These are phyloP conservation scores for Ceratoteleas bidentatus DNA, from an alignment of 1,140 invertebrate species.

Conservation along the genomic window DNA sequence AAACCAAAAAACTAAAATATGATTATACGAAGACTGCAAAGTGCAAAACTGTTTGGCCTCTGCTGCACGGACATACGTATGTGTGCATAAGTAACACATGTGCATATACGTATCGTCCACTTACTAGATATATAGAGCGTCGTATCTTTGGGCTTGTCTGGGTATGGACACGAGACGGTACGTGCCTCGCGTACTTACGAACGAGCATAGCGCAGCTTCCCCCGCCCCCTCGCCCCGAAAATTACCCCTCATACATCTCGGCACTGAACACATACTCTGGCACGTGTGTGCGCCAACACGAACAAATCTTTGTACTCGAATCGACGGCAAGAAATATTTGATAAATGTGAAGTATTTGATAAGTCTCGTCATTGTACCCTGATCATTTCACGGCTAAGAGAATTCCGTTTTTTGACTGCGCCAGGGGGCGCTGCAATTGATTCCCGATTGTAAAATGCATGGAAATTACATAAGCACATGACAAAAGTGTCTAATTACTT, in stretches of 20 bases:
- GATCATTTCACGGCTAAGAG: conserved; percentile 18
- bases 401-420: conserved; percentile 13
- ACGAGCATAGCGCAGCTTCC: conserved; percentile 48
- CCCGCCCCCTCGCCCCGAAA: conserved; percentile 50
- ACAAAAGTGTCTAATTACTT: too few species aligned
- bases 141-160: conserved; percentile 65
- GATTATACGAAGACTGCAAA: conserved; percentile 17
- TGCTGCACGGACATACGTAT: conserved; percentile 20
- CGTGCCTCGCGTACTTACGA: conserved; percentile 77
- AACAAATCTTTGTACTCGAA: conserved; percentile 39
- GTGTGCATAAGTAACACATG: conserved; percentile 37
- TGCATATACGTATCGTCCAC: conserved; percentile 70
- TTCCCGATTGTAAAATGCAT: conserved; percentile 19
- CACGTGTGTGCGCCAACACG: conserved; percentile 12
- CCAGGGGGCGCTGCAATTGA: background rate
- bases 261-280: conserved; percentile 14
- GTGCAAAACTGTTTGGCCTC: conserved; percentile 33
- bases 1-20: conserved; percentile 29
- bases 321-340: conserved; percentile 50
- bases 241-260: conserved; percentile 47
- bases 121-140: conserved; percentile 70
- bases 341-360: conserved; percentile 49
- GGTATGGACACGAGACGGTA: conserved; percentile 80
- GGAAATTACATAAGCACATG: too few species aligned
- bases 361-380: conserved; percentile 36